Evolutionary conservation across 2,888 invertebrate species (phyloP), one percentile per base, ranked within the genome.

Genomic region (Heteromyza rotundicornis): DNA sequence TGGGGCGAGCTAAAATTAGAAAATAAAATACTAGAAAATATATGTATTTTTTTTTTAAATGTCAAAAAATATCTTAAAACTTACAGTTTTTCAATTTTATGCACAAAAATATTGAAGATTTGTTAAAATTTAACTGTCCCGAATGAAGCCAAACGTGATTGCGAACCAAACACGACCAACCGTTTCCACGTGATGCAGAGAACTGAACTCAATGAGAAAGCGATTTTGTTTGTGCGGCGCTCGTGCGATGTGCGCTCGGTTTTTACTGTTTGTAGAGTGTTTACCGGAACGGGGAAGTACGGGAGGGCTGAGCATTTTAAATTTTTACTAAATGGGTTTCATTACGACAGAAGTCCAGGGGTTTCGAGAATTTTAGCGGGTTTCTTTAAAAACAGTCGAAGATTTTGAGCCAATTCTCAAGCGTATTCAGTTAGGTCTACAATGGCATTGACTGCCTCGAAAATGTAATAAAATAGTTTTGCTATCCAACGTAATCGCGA

Each of bases 181-280:
- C 68, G 58, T 65, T 63, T 66, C 62, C 70, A 71, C 67, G 70
- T 68, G 69, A 71, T 59, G 65, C 63, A 67, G 64, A 66, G 71
- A 69, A 80, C 78, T 79, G 68, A 79, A 63, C 65, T 59, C 50
- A 44, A 65, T 44, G 63, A 71, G 66, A 71, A 70, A 65, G 63
- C 52, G 57, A 24, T 47, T 50, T 50, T 54, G 27, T 55, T 57
- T 57, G 53, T 47, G 47, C 14, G 27, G 61, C 55, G 61, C 51
- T 61, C 61, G 57, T 59, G 14, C 16, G 16, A 1, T 49, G 8
- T 40, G 27, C 5, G 27, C 10, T 27, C 27, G 27, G 27, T 10
- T n/a, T n/a, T n/a, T n/a, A 27, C 27, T 27, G 40, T 40, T 40
- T 40, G 40, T n/a, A 2, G 40, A 40, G 16, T n/a, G n/a, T 40